Base-by-base conservation (phyloP, 2,797 vertebrate species). In the Philypnodon macrostomus region DNA sequence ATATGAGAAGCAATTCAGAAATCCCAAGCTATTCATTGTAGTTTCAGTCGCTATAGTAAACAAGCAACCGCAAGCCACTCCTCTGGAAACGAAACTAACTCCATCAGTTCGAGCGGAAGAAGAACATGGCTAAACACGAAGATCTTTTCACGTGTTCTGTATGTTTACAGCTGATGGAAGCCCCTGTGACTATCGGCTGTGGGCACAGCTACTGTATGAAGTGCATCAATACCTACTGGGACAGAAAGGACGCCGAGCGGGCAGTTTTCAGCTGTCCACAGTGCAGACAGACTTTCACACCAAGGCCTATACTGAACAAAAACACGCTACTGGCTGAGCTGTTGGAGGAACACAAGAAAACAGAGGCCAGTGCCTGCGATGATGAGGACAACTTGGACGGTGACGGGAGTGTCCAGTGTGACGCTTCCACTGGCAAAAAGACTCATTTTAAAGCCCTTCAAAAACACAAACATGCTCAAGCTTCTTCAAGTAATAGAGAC, bases 151-250 rank as follows among this genome's bases (percentile, higher is more conserved):
- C 64, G 2, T 84, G 82, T 39, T 37, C 67, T 0, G 58, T 85
- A 8, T 85, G 80, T 57, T 42, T 81, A 11, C 42, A 77, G 9
- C 1, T 57, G 14, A 37, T 83, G 18, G 36, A 58, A 4, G 67
- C 73, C 31, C 80, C 80, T 1, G 72, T 81, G 30, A 85, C 76
- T 0, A 73, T 64, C 0, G 33, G 42, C 12, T 85, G 77, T 37
- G 81, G 77, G 34, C 79, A 84, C 58, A 80, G 37, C 32, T 85
- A 58, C 53, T 85, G 82, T 26, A 55, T 42, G 5, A 42, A 6
- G 11, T 85, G 78, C 23, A 65, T 85, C 15, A 63, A 77, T 16
- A 1, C 3, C 10, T 73, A 60, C 53, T 85, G 82, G 82, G 55
- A 78, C 11, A 31, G 1, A 7, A 26, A 35, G 6, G 13, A 2